phyloP scores from a whole-genome alignment of 2,797 vertebrate species.

The Gastrophryne carolinensis region DNA sequence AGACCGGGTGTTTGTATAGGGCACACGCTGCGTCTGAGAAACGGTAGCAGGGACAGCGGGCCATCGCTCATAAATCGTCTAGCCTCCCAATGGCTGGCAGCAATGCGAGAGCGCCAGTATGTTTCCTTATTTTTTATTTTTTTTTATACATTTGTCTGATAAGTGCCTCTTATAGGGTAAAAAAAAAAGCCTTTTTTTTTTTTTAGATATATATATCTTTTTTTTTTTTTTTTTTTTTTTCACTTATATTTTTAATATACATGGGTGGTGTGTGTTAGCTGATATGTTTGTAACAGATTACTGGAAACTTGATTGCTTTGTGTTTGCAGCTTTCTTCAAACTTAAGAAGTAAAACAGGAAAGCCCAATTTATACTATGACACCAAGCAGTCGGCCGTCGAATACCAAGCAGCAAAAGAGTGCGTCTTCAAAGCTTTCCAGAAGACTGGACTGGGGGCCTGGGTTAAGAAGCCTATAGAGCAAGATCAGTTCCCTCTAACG shows the following conservation, averaged over 20 bases:
- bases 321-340: slow-evolving; percentile 75
- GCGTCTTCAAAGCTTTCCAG: slow-evolving; percentile 92
- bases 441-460: slow-evolving; percentile 94
- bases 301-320: no score
- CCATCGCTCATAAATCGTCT: no score
- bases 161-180: neutral
- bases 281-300: no score
- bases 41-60: no score
- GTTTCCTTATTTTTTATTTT: no score
- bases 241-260: no score
- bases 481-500: slow-evolving; percentile 92
- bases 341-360: slow-evolving; percentile 80
- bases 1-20: no score
- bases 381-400: slow-evolving; percentile 89
- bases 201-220: neutral
- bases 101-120: no score
- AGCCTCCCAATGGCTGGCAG: no score
- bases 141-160: no score
- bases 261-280: no score
- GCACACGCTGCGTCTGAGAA: no score
- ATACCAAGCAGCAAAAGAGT: slow-evolving; percentile 90
- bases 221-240: neutral
- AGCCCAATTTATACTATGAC: slow-evolving; percentile 88
- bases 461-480: slow-evolving; percentile 97
- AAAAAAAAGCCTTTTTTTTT: neutral